A percentile compares a stretch with the other conserved stretches of the same genome.
phyloP scores from a whole-genome alignment of 2,113 vertebrate genomes.

The Dunckerocampus dactyliophorus region DNA sequence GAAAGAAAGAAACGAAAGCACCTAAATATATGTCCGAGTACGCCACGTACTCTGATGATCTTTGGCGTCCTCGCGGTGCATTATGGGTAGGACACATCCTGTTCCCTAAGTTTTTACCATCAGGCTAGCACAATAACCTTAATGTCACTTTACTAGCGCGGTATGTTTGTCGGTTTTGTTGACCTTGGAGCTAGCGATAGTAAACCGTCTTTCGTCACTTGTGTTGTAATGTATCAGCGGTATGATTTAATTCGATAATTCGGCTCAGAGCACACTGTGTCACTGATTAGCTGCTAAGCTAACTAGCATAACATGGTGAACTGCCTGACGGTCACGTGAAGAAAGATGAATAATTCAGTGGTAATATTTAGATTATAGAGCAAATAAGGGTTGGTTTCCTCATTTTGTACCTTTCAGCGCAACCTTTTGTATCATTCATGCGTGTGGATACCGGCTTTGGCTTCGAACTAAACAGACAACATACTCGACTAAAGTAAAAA shows the following conservation, averaged over 20 bases:
- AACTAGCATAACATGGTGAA: constrained; percentile 29
- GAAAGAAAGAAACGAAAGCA: not conserved
- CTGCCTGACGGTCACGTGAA: not conserved
- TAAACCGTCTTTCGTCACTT: not conserved
- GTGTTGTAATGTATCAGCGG: constrained; percentile 2
- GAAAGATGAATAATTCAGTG: not conserved
- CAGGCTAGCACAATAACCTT: not conserved
- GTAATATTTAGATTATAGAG: no score
- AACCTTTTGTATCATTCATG: not conserved
- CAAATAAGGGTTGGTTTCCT: not conserved
- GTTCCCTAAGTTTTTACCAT: not conserved
- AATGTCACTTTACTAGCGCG: no score
- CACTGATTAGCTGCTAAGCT: not conserved
- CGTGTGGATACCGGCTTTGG: not conserved
- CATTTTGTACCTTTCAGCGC: not conserved
- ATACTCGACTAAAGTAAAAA: not conserved
- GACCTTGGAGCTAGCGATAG: not conserved
- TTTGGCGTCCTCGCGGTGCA: constrained; percentile 52
- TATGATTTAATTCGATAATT: not conserved
- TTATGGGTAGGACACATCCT: constrained; percentile 30
- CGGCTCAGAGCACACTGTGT: not conserved
- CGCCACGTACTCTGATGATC: not conserved
- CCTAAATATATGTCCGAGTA: constrained; percentile 3
- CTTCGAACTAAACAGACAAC: not conserved
- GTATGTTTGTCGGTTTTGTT: not conserved